Conservation (phyloP, 2,113 vertebrate genomes). For the Solenodon paradoxus region DNA sequence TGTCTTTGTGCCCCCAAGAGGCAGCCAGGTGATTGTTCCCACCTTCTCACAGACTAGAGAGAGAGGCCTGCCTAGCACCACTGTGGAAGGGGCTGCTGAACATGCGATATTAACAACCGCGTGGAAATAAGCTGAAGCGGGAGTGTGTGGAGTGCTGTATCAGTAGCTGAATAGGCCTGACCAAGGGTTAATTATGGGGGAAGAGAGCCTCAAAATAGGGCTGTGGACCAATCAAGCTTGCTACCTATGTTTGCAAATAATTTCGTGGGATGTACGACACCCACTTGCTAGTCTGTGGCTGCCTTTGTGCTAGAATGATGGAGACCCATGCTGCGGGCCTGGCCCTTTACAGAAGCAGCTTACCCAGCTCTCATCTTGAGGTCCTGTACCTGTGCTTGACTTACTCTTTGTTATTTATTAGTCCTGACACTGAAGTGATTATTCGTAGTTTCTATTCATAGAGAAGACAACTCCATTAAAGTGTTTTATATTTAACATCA, state of each 20-base stretch:
- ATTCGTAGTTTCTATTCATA: background rate
- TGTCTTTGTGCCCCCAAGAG: background rate
- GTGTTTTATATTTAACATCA: background rate
- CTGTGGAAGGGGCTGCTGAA: background rate
- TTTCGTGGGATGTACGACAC: background rate
- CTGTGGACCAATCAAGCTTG: background rate
- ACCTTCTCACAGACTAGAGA: background rate
- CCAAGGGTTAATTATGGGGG: background rate
- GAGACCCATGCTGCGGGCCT: background rate
- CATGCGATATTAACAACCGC: too few relatives aligned
- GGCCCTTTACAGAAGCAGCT: background rate
- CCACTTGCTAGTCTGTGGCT: background rate
- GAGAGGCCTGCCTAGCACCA: background rate
- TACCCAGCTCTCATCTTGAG: background rate
- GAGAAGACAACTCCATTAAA: background rate
- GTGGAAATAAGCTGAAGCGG: background rate
- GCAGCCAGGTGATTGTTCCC: background rate
- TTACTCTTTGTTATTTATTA: background rate
- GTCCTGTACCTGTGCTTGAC: background rate
- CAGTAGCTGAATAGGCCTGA: background rate
- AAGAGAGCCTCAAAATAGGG: background rate
- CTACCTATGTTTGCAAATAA: background rate
- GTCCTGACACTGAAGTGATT: background rate
- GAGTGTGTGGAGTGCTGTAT: accelerated
- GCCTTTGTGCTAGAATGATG: background rate